These are phyloP conservation scores for Catajapyx aquilonaris DNA, from an alignment of 1,140 invertebrate genomes.

Conservation along the genomic window DNA sequence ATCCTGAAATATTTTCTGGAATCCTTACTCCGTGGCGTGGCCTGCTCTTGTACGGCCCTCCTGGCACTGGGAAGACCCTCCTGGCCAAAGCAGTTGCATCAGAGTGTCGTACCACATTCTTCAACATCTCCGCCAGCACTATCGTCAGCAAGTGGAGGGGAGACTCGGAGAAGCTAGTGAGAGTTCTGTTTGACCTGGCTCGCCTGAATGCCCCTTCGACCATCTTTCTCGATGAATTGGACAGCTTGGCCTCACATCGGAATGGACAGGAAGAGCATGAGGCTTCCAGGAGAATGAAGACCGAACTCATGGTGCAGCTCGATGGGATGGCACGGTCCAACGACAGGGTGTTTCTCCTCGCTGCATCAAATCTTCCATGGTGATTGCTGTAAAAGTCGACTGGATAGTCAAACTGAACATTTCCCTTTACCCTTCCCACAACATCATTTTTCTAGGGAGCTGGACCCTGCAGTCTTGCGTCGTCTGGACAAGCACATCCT, in stretches of 20 bases:
- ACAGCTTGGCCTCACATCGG: conserved; percentile 56
- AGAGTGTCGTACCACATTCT: conserved; percentile 69
- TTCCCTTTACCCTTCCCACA: conserved; percentile 2
- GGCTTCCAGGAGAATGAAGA: conserved; percentile 72
- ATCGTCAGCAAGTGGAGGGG: conserved; percentile 86
- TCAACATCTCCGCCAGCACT: conserved; percentile 73
- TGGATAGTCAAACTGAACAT: conserved; percentile 3
- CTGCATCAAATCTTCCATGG: conserved; percentile 83
- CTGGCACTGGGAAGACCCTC: conserved; percentile 68
- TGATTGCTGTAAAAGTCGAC: too few species aligned
- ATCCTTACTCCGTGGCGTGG: conserved; percentile 65
- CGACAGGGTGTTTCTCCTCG: conserved; percentile 54
- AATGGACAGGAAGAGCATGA: conserved; percentile 62
- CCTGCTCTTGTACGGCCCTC: conserved; percentile 65
- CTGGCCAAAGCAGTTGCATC: conserved; percentile 70
- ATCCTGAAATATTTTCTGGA: conserved; percentile 61
- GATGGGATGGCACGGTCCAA: conserved; percentile 48
- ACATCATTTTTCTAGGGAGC: conserved; percentile 35
- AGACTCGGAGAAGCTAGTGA: conserved; percentile 80
- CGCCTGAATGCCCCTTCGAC: conserved; percentile 76
- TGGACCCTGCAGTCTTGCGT: conserved; percentile 68
- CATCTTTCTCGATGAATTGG: conserved; percentile 93
- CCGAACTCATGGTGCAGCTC: conserved; percentile 77
- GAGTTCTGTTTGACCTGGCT: conserved; percentile 73
- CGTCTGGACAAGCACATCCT: conserved; percentile 73